Evolutionary conservation across 2,113 vertebrate species (phyloP).

Genomic region (Propithecus coquereli): DNA sequence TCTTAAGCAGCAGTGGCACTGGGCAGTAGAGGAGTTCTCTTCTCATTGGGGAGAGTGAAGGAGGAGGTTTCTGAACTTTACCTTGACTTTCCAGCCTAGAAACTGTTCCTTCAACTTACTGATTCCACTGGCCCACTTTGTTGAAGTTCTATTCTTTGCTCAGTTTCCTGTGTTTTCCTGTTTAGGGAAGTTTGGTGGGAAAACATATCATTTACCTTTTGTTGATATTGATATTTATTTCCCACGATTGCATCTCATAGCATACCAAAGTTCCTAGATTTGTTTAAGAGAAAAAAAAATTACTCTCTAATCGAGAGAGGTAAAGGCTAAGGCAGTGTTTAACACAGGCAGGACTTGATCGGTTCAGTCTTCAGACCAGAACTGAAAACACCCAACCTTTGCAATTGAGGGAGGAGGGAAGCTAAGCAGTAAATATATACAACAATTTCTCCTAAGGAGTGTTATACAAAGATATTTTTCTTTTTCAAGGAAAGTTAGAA

Average conservation of each 20-base stretch:
- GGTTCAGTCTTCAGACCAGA: background rate
- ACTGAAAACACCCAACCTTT: background rate
- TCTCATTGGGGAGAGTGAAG: background rate
- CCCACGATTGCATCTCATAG: background rate
- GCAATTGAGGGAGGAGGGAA: background rate
- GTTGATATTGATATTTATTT: background rate
- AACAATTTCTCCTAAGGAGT: background rate
- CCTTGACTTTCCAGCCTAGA: background rate
- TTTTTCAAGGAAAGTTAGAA: slow-evolving; percentile 11
- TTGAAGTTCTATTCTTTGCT: background rate
- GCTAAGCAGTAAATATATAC: background rate
- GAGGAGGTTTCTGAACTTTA: background rate
- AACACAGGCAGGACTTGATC: background rate
- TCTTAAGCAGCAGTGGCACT: background rate
- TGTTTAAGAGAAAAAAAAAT: background rate
- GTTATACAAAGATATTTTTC: background rate
- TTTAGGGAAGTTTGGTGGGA: background rate
- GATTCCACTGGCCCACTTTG: background rate
- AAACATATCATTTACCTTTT: background rate
- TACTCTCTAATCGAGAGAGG: background rate
- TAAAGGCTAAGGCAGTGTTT: background rate
- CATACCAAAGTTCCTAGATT: background rate
- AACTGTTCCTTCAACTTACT: background rate
- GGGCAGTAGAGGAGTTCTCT: background rate
- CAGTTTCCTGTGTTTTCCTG: background rate